Base-by-base conservation (phyloP, 1,140 invertebrate species). In the Parapsyche elsis region DNA sequence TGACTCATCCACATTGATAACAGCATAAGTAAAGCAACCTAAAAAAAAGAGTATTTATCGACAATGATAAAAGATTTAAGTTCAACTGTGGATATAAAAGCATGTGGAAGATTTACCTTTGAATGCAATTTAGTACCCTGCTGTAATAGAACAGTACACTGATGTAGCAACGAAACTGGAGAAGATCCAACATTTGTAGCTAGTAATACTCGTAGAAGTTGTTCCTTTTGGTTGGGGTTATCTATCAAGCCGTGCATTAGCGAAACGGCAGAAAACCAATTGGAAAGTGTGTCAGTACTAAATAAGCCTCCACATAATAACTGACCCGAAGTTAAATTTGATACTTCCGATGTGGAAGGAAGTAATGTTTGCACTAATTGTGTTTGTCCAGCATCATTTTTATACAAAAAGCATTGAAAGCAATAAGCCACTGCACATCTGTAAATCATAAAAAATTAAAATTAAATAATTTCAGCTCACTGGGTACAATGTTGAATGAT, bases 181-280 rank as follows among this genome's bases (percentile, higher is more conserved):
- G 94, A 92, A 79, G 93, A 94, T 0, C 94, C 95, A 9, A 94
- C 91, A 84, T 94, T 94, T 0, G 96, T 97, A 0, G 97, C 95
- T 46, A 99, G 88, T 77, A 99, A 91, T 12, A 99, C 98, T 80
- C 96, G 89, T 1, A 99, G 87, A n/a, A 99, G 86, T 85, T 98
- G 94, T 85, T 99, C 97, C 86, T 98, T 98, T 84, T 98, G 95
- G 5, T 91, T 92, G 1, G 92, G 90, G 86, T 97, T 98, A 80
- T 98, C 96, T 0, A 97, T 92, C n/a, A 99, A 88, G 0, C 94
- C 93, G 84, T 99, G 96, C 84, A 96, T 94, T 14, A 99, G 88
- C 10, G 97, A 95, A 4, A 99, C 94, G 0, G 97, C 91, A 0
- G 96, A 95, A 88, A 99, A 98, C 98, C 98, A 99, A 86, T 97